Evolutionary conservation across 2,888 invertebrate species (phyloP), one percentile per base, ranked within the genome.

Genomic region (Parnassius mnemosyne): DNA sequence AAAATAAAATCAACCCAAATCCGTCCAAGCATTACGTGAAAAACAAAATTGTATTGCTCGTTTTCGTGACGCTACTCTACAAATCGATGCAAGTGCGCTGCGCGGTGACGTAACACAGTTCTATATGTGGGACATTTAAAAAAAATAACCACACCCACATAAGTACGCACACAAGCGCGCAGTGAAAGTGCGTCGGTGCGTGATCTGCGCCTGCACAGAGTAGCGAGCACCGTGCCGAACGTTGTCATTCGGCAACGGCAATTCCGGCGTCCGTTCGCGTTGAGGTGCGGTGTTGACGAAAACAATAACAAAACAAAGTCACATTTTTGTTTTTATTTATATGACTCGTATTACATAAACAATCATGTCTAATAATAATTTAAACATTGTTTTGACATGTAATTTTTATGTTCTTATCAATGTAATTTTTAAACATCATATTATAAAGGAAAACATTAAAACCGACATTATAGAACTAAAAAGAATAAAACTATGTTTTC

Each of bases 61-160:
- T 74, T 69, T 72, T 47, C 74, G 71, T 74, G 71, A 72, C 69
- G 75, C 69, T 81, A 72, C 69, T 74, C 69, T 81, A 76, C 74
- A 76, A 77, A 76, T 71, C 74, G 72, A 74, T 77, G 78, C 78
- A 76, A 72, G 66, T 68, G 74, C 53, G 57, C 51, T 52, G 13
- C 12, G 51, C 58, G 53, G 58, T 89, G 88, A 89, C 86, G 85
- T 89, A 87, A 89, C 79, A 67, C 66, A 72, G 78, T 80, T 83
- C 78, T 76, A 76, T 83, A 90, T 82, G 85, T 90, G 80, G 90
- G 88, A 77, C 89, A 85, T 79, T 83, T 85, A 83, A 86, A 85
- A 86, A 84, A 86, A 81, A 84, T 74, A 71, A 76, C 76, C 80
- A 77, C 81, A 74, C 84, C 84, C 70, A 78, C 82, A 67, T 47